A percentile compares a stretch with the other conserved stretches of the same genome.
These are phyloP conservation scores for Campopleginae sp. DNA, from an alignment of 2,888 invertebrate species.

Conservation along the genomic window DNA sequence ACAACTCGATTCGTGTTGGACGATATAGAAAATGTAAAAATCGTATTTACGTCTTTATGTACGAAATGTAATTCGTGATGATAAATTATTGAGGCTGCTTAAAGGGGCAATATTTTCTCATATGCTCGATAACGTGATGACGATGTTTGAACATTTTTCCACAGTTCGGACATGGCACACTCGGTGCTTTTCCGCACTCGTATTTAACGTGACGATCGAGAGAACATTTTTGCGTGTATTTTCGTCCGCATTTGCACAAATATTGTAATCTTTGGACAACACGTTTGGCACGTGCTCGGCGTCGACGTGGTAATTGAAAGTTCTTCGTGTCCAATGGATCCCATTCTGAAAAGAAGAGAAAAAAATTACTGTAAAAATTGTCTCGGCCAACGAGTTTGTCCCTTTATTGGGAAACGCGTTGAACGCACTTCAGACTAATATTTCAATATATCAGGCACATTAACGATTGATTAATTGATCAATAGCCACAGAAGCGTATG, in stretches of 20 bases:
- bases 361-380: slow-evolving; percentile 46
- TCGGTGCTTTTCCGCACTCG: slow-evolving; percentile 83
- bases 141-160: slow-evolving; percentile 79
- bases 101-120: slow-evolving; percentile 69
- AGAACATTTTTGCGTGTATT: slow-evolving; percentile 79
- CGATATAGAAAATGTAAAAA: not conserved
- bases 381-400: slow-evolving; percentile 22
- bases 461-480: not conserved
- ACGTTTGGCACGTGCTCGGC: slow-evolving; percentile 31
- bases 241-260: slow-evolving; percentile 77
- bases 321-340: slow-evolving; percentile 47
- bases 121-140: slow-evolving; percentile 73
- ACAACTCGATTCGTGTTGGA: not conserved
- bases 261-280: slow-evolving; percentile 38
- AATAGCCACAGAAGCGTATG: not conserved
- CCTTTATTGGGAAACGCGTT: slow-evolving; percentile 12
- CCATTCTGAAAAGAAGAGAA: slow-evolving; percentile 56
- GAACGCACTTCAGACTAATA: not conserved
- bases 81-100: slow-evolving; percentile 15
- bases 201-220: slow-evolving; percentile 80
- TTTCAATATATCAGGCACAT: not conserved
- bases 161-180: slow-evolving; percentile 82
- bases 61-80: not conserved
- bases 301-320: slow-evolving; percentile 10
- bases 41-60: not conserved